Base-by-base conservation (phyloP, 2,797 vertebrate species). In the Semotilus atromaculatus region DNA sequence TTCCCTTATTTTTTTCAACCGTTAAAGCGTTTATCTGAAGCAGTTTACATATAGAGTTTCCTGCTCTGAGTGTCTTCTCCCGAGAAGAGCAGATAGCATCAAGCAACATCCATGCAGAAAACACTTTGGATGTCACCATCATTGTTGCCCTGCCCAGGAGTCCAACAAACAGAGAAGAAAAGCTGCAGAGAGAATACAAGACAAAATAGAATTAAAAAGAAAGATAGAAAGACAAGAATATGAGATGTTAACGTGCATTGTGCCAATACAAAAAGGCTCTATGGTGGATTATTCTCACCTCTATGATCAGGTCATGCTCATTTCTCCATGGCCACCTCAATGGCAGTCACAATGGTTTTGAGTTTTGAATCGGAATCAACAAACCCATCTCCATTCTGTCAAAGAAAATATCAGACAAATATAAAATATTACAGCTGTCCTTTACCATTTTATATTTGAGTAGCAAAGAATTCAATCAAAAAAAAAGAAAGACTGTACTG, bases 91-190 rank as follows among this genome's bases (percentile, higher is more conserved):
- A 2, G 73, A 26, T 19, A 72, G 74, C 88, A 89, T 92, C 91
- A 88, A 85, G 90, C 80, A 83, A 86, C 70, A 53, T 87, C 91
- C 88, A 45, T 91, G 90, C 67, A 62, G 36, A 19, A 67, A 84
- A 90, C 90, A 91, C 87, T 91, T 91, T 66, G 84, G 88, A 88
- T 16, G 76, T 89, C 86, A 88, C 91, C 86, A 76, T 92, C 91
- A 92, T 92, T 78, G 85, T 89, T 89, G 87, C 89, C 68, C 85
- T 78, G 58, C 87, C 86, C 81, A 48, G 80, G 88, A 88, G 86
- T 64, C 68, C 43, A 71, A 88, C 89, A 53, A 85, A 86, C 88
- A 43, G 82, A 87, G 83, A 88, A 18, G 58, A 83, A 87, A 76
- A 84, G 85, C 90, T 90, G 80, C 26, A 29, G 68, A n/a, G 48